These are phyloP conservation scores for Aleiodes sp. DNA, from an alignment of 1,140 invertebrate genomes.

Conservation along the genomic window DNA sequence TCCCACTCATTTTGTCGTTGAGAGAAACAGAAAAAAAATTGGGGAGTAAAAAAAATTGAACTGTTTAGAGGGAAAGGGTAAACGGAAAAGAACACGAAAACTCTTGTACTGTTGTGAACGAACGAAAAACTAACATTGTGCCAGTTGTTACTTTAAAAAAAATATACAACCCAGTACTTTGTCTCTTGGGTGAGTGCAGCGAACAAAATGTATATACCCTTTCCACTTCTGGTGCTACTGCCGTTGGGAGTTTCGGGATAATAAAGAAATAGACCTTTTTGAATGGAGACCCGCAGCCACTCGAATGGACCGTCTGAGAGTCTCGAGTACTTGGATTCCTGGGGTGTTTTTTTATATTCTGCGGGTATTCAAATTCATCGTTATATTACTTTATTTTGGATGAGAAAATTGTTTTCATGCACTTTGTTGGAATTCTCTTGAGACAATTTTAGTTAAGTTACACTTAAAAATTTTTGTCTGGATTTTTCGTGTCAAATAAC, in stretches of 20 bases:
- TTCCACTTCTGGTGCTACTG: background rate
- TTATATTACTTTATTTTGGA: background rate
- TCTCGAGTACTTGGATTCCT: conserved; percentile 24
- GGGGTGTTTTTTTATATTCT: background rate
- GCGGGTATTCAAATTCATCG: background rate
- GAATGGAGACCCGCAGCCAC: conserved; percentile 16
- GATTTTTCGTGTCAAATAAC: too few species aligned
- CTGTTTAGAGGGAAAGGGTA: conserved; percentile 7
- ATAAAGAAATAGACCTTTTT: conserved; percentile 19
- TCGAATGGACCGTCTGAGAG: conserved; percentile 22
- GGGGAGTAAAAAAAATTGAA: background rate
- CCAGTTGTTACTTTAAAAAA: conserved; percentile 16
- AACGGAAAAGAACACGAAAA: background rate
- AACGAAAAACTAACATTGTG: background rate
- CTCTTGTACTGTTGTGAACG: background rate
- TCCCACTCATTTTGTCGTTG: background rate
- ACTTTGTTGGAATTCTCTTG: too few species aligned
- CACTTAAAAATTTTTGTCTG: background rate
- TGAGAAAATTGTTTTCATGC: background rate
- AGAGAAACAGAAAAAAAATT: background rate
- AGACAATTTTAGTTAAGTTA: background rate
- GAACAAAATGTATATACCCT: background rate
- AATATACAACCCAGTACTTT: background rate
- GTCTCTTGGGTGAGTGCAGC: conserved; percentile 16
- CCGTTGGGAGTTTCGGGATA: conserved; percentile 2